A percentile compares a stretch with the other conserved stretches of the same genome.
These are phyloP conservation scores for Synodontis membranacea DNA, from an alignment of 2,113 vertebrate genomes.

Conservation along the genomic window DNA sequence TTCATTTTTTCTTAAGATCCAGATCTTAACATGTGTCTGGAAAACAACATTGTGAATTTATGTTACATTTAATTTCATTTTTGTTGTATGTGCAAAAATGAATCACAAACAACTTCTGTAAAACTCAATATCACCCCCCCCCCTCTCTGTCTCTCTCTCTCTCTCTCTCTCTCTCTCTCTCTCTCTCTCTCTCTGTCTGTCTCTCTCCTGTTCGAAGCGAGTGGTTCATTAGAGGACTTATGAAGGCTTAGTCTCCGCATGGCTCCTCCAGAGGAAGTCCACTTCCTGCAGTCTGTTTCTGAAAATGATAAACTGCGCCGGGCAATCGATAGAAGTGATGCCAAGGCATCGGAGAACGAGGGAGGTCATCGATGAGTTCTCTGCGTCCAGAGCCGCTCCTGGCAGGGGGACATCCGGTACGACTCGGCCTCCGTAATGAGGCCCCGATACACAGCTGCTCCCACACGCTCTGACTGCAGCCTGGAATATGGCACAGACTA, in stretches of 20 bases:
- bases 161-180: slow-evolving; percentile 9
- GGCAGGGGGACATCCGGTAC: slow-evolving; percentile 52
- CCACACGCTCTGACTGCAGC: slow-evolving; percentile 28
- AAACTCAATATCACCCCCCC: not conserved
- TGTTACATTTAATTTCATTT: not conserved
- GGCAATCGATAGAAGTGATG: slow-evolving; percentile 55
- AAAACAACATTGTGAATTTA: not conserved
- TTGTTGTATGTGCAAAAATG: not conserved
- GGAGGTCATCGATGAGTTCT: slow-evolving; percentile 54
- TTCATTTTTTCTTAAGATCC: not conserved
- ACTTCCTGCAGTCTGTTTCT: slow-evolving; percentile 43
- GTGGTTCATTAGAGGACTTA: slow-evolving; percentile 53
- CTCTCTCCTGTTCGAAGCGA: slow-evolving; percentile 29
- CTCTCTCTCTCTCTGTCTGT: slow-evolving; percentile 23
- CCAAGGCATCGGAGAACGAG: slow-evolving; percentile 46
- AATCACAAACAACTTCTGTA: not conserved
- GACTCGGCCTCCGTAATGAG: slow-evolving; percentile 52
- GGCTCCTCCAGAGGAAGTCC: slow-evolving; percentile 46
- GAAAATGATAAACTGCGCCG: slow-evolving; percentile 45
- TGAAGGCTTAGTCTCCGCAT: slow-evolving; percentile 18
- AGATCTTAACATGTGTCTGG: too few species aligned
- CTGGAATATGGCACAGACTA: slow-evolving; percentile 28
- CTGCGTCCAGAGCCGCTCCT: slow-evolving; percentile 36
- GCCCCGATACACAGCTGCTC: slow-evolving; percentile 51
- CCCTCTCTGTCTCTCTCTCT: not conserved